Evolutionary conservation across 1,140 invertebrate species (phyloP), one percentile per base, ranked within the genome.

Genomic region (Drosophila carrolli): DNA sequence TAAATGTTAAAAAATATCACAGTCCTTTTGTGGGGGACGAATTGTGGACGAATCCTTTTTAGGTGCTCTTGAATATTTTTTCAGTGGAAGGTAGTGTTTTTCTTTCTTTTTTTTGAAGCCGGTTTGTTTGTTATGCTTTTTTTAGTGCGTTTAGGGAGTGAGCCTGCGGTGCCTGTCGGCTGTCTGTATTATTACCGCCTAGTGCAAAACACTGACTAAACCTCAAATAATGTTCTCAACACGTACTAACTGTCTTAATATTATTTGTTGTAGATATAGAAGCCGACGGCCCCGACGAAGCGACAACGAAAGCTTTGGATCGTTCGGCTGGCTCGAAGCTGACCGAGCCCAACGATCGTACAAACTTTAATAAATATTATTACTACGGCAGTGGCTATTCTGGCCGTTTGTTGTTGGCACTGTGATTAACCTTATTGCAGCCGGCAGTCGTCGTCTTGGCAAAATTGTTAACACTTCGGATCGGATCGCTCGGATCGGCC

Each of bases 191-290:
- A 89, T 84, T 84, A 90, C 85, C 86, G 70, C 72, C 76, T 84
- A 91, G 84, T 82, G 84, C 90, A 89, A 90, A 89, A 91, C 81
- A 91, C 75, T 85, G 89, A 91, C 89, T 91, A 91, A 91, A 91
- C 79, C 89, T 89, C 84, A 89, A 80, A 91, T 91, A 91, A 90
- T 86, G 81, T 91, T 91, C 90, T 91, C 81, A 89, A 81, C 89
- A 84, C 89, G 81, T 88, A 91, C 89, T 91, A 91, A 91, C 89
- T 91, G 89, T 91, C 81, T 91, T 91, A 83, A 89, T 89, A 90
- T 90, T 90, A 90, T 90, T 89, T 90, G 82, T 90, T 90, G 86
- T 90, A 90, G 86, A 90, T 90, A 90, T 86, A 90, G 86, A 85
- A 85, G 80, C 82, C 85, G 86, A 75, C 76, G 57, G 59, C 83